phyloP scores from a whole-genome alignment of 2,888 invertebrate species.

The Chrysolina americana region DNA sequence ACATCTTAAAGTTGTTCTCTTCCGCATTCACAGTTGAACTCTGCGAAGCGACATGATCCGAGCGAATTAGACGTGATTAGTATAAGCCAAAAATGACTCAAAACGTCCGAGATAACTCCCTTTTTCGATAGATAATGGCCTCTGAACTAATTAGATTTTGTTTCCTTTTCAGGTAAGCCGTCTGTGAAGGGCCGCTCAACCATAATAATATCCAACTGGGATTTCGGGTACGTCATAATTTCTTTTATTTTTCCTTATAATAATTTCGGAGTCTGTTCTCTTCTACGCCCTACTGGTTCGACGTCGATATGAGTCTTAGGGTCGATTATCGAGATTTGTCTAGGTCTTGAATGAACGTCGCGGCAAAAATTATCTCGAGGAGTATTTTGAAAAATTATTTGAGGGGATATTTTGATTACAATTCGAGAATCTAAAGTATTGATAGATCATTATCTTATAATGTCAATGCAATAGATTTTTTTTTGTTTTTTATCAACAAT shows the following conservation, averaged over 20 bases:
- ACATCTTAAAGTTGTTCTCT: neutral
- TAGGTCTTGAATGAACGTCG: neutral
- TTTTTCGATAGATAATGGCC: constrained; percentile 32
- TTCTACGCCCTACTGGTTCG: constrained; percentile 39
- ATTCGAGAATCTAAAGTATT: too few species aligned
- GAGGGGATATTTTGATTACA: too few species aligned
- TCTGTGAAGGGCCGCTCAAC: constrained; percentile 35
- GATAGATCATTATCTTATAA: too few species aligned
- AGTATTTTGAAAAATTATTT: neutral
- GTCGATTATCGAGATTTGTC: constrained; percentile 25
- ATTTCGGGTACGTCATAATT: constrained; percentile 49
- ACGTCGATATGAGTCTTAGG: constrained; percentile 32
- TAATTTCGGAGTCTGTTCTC: constrained; percentile 37
- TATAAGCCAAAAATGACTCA: neutral
- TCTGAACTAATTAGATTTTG: constrained; percentile 41
- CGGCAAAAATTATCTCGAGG: neutral
- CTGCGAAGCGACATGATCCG: neutral
- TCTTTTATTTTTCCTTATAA: constrained; percentile 44
- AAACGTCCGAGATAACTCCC: constrained; percentile 1
- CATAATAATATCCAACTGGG: constrained; percentile 37
- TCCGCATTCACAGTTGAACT: neutral
- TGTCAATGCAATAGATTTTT: too few species aligned
- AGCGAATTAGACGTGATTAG: neutral
- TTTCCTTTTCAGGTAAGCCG: constrained; percentile 50
- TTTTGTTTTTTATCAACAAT: too few species aligned